phyloP scores from a whole-genome alignment of 2,113 vertebrate genomes.

The Callipepla squamata region DNA sequence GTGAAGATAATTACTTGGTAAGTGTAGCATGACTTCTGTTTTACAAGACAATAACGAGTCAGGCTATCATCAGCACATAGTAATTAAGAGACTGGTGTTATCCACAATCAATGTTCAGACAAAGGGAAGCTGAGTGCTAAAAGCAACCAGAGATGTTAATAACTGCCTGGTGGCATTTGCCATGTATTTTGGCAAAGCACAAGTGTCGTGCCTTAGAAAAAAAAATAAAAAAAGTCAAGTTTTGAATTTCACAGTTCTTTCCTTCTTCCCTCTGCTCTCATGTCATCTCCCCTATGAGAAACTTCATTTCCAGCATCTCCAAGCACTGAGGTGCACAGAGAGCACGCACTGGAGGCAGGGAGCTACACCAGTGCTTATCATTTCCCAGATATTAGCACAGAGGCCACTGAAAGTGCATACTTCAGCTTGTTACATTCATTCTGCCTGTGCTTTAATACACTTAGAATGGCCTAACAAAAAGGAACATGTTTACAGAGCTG shows the following conservation, averaged over 20 bases:
- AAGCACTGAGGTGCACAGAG: background rate
- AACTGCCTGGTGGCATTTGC: background rate
- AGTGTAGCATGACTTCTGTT: background rate
- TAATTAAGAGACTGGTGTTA: slow-evolving; percentile 14
- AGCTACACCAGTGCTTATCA: background rate
- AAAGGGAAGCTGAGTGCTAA: background rate
- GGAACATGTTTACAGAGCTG: background rate
- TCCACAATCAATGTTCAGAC: background rate
- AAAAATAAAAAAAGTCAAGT: background rate
- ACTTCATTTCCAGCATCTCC: background rate
- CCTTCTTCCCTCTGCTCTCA: background rate
- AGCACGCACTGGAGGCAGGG: background rate
- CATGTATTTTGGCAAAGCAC: background rate
- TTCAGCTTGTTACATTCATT: background rate
- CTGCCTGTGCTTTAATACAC: background rate
- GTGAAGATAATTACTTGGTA: background rate
- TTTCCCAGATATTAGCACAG: background rate
- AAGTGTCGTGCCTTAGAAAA: background rate
- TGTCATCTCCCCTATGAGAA: background rate
- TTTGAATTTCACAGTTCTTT: background rate
- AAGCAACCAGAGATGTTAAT: background rate
- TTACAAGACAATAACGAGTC: background rate
- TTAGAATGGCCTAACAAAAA: background rate
- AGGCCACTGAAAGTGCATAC: background rate
- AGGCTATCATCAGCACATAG: background rate